Evolutionary conservation across 2,888 invertebrate species (phyloP).

Genomic region (Tachina grossa): DNA sequence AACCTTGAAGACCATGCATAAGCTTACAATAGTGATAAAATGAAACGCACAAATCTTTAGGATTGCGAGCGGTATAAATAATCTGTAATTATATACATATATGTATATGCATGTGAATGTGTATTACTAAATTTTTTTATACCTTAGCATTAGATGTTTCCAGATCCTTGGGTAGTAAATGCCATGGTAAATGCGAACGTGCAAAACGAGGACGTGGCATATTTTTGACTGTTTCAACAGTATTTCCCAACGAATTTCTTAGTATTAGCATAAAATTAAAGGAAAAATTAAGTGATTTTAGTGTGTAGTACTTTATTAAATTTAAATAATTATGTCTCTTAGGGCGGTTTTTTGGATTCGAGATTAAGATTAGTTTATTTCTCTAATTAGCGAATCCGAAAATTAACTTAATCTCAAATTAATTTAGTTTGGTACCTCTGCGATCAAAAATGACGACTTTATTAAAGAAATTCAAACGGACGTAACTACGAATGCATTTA

Average conservation of each 20-base stretch:
- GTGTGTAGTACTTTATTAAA: not conserved
- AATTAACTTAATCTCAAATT: too few relatives aligned
- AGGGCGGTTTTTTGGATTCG: too few relatives aligned
- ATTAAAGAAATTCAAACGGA: too few relatives aligned
- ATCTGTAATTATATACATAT: constrained; percentile 83
- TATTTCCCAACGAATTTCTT: constrained; percentile 85
- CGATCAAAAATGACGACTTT: too few relatives aligned
- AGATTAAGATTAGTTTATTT: too few relatives aligned
- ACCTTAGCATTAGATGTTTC: constrained; percentile 89
- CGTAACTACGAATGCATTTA: too few relatives aligned
- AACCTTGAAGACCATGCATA: constrained; percentile 86
- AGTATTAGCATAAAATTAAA: not conserved
- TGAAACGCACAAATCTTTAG: constrained; percentile 95
- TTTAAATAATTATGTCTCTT: not conserved
- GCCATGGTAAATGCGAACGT: constrained; percentile 89
- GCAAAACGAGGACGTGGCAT: constrained; percentile 89
- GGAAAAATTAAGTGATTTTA: not conserved
- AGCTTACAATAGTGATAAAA: constrained; percentile 92
- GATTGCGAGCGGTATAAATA: constrained; percentile 93
- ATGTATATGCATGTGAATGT: not conserved
- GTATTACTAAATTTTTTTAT: constrained; percentile 49
- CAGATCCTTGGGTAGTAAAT: constrained; percentile 87
- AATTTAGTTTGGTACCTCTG: too few relatives aligned
- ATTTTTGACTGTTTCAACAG: constrained; percentile 88
- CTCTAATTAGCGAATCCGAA: too few relatives aligned